These are phyloP conservation scores for Tipula unca DNA, from an alignment of 2,888 invertebrate species.

Conservation along the genomic window DNA sequence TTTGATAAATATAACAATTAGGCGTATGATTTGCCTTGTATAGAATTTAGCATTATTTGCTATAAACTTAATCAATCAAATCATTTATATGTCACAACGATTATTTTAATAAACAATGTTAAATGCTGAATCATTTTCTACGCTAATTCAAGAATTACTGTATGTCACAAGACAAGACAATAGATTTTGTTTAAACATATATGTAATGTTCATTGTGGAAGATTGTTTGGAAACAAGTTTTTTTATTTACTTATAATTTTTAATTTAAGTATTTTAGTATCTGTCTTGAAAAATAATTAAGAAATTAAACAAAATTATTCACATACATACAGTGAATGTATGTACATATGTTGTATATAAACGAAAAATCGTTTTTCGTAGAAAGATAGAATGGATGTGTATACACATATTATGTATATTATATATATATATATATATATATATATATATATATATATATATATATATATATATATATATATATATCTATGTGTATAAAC, in stretches of 20 bases:
- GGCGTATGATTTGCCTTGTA: not conserved
- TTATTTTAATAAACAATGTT: not conserved
- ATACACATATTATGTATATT: too few species aligned
- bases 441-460: too few species aligned
- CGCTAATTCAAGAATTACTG: not conserved
- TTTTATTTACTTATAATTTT: not conserved
- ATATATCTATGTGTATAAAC: too few species aligned
- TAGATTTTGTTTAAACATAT: not conserved
- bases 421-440: too few species aligned
- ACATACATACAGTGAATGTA: not conserved
- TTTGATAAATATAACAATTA: not conserved
- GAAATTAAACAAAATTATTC: not conserved
- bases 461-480: too few species aligned
- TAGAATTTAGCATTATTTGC: not conserved
- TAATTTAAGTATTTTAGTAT: not conserved
- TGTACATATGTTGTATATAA: not conserved
- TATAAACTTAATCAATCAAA: not conserved
- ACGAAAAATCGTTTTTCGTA: not conserved
- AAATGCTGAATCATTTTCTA: not conserved
- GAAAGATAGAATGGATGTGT: not conserved
- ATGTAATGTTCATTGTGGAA: not conserved
- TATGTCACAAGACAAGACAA: not conserved
- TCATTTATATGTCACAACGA: not conserved
- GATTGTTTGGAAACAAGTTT: not conserved
- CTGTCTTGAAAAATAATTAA: not conserved